Evolutionary conservation across 2,888 invertebrate genomes (phyloP).

Genomic region (Brenthis daphne): DNA sequence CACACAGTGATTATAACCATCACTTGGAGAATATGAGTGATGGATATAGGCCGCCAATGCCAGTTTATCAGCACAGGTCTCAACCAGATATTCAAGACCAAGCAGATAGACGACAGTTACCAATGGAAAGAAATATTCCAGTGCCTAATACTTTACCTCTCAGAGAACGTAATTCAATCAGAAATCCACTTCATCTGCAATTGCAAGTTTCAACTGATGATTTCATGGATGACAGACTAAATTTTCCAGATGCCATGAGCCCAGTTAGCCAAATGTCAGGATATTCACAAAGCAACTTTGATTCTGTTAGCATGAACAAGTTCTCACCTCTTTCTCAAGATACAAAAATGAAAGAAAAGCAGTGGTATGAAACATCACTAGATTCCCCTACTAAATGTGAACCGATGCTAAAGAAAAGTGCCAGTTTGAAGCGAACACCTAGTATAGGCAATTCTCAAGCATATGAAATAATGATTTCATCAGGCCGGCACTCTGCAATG

Average conservation of each 20-base stretch:
- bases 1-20: slow-evolving; percentile 77
- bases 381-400: slow-evolving; percentile 78
- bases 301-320: slow-evolving; percentile 70
- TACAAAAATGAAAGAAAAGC: slow-evolving; percentile 80
- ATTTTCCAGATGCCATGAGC: slow-evolving; percentile 66
- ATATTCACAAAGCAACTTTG: slow-evolving; percentile 67
- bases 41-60: slow-evolving; percentile 59
- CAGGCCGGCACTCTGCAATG: slow-evolving; percentile 73
- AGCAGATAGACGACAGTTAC: slow-evolving; percentile 54
- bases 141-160: slow-evolving; percentile 72
- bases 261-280: slow-evolving; percentile 73
- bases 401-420: slow-evolving; percentile 66
- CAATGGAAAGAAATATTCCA: slow-evolving; percentile 59
- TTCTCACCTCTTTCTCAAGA: slow-evolving; percentile 74
- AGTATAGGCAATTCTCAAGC: slow-evolving; percentile 81
- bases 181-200: slow-evolving; percentile 69
- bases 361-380: slow-evolving; percentile 87
- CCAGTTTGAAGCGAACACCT: slow-evolving; percentile 78
- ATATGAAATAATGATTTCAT: slow-evolving; percentile 70
- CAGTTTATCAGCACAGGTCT: slow-evolving; percentile 68
- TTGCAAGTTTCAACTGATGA: slow-evolving; percentile 76
- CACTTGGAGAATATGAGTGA: slow-evolving; percentile 71
- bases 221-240: slow-evolving; percentile 60
- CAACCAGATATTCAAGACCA: slow-evolving; percentile 73
- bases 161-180: slow-evolving; percentile 64